Conservation (phyloP, 2,113 vertebrate species). For the Pholis gunnellus region DNA sequence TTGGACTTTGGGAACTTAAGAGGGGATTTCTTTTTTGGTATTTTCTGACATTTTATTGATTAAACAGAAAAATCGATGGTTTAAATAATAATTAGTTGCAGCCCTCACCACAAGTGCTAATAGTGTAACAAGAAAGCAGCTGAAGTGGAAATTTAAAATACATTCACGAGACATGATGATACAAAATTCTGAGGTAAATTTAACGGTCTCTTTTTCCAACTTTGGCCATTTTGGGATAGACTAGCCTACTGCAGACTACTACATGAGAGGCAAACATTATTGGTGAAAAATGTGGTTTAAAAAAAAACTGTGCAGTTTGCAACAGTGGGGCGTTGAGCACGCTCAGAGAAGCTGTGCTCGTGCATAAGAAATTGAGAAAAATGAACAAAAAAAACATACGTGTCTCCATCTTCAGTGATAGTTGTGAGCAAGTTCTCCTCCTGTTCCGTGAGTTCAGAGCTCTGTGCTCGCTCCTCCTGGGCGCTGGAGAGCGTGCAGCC, state of each 20-base stretch:
- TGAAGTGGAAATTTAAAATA: neutral
- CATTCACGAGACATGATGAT: neutral
- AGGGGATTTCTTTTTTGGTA: neutral
- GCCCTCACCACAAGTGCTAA: neutral
- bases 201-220: neutral
- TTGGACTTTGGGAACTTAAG: neutral
- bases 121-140: neutral
- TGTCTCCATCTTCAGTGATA: constrained; percentile 87
- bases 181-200: neutral
- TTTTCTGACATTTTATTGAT: neutral
- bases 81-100: neutral
- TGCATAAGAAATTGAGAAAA: neutral
- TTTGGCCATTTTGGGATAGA: neutral
- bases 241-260: neutral
- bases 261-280: neutral
- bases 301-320: neutral
- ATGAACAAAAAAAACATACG: constrained; percentile 74
- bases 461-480: constrained; percentile 5
- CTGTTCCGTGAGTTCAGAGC: constrained; percentile 59
- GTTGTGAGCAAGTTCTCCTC: constrained; percentile 77
- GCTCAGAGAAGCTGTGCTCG: neutral
- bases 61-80: neutral
- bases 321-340: neutral
- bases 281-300: neutral
- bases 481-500: constrained; percentile 64